A percentile compares a stretch with the other conserved stretches of the same genome.
phyloP scores from a whole-genome alignment of 1,140 invertebrate genomes.

The Aphis gossypii region DNA sequence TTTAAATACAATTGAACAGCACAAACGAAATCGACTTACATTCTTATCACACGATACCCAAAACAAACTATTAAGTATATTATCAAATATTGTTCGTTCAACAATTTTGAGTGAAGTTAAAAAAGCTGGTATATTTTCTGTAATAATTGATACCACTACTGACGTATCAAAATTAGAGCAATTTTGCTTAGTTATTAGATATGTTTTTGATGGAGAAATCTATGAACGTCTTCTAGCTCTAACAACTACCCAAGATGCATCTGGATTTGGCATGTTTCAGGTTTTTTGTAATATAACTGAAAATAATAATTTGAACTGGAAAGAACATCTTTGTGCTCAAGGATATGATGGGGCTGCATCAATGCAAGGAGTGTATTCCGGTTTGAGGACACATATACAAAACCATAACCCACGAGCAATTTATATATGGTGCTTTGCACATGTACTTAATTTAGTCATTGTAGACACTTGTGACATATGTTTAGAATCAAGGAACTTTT shows the following conservation, averaged over 20 bases:
- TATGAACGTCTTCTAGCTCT: slow-evolving; percentile 13
- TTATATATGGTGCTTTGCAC: slow-evolving; percentile 12
- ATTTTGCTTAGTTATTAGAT: not conserved
- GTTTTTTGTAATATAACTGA: no score
- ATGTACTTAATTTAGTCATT: slow-evolving; percentile 20
- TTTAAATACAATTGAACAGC: no score
- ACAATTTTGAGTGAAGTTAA: no score
- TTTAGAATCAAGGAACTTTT: not conserved
- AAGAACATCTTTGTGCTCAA: no score
- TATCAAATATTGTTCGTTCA: no score
- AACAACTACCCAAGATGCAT: not conserved
- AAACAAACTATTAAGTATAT: no score
- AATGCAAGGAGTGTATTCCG: not conserved
- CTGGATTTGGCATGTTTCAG: not conserved
- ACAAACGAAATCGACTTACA: no score
- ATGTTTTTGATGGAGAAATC: not conserved
- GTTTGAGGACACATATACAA: slow-evolving; percentile 3
- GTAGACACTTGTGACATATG: slow-evolving; percentile 7
- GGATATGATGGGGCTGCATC: not conserved
- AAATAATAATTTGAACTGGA: no score
- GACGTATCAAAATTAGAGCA: not conserved
- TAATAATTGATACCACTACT: not conserved
- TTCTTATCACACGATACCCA: no score
- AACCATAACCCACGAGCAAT: not conserved
- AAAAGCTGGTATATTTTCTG: no score